Evolutionary conservation across 1,140 invertebrate species (phyloP), one percentile per base, ranked within the genome.

Genomic region (Drosophila azteca): DNA sequence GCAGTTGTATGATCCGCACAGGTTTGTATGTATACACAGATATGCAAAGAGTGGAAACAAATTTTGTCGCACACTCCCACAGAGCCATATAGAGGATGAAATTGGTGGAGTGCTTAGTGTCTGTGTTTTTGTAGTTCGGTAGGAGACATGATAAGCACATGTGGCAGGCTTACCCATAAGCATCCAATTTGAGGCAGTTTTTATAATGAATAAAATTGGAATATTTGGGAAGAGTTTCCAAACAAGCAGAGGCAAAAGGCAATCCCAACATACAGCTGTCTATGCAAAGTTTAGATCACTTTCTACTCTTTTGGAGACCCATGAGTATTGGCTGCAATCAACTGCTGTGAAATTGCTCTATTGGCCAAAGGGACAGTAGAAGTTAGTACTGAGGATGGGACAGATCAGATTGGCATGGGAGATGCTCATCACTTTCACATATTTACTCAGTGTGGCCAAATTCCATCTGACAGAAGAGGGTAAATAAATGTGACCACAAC

Each of bases 401-500:
- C 9, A 11, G 46, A 9, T 13, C 22, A 39, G 26, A 17, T 44
- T 6, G 22, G 20, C 15, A 24, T 22, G 29, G 22, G 20, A 44
- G 29, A 26, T 9, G 39, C 29, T 22, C 44, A 17, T 54, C 46
- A 46, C 57, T 51, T 39, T 79, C 70, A 50, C 67, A 69, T 79
- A 79, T 79, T 79, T 74, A 60, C 77, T 63, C 69, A 79, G 53
- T 79, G 69, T 79, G 77, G 54, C 77, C 70, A 62, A 79, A 62
- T 69, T 54, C 64, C 77, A 68, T 69, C 57, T 53, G 63, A 63
- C 54, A 53, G 46, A 55, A 79, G 44, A 60, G 48, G 63, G 63
- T 63, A 79, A 82, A 77, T 82, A 80, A 62, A 72, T 82, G 79
- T 72, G 61, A 73, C 79, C 79, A 67, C 78, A 82, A 64, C 26